A percentile compares a stretch with the other conserved stretches of the same genome.
phyloP scores from a whole-genome alignment of 2,113 vertebrate species.

The Malurus cyaneus region DNA sequence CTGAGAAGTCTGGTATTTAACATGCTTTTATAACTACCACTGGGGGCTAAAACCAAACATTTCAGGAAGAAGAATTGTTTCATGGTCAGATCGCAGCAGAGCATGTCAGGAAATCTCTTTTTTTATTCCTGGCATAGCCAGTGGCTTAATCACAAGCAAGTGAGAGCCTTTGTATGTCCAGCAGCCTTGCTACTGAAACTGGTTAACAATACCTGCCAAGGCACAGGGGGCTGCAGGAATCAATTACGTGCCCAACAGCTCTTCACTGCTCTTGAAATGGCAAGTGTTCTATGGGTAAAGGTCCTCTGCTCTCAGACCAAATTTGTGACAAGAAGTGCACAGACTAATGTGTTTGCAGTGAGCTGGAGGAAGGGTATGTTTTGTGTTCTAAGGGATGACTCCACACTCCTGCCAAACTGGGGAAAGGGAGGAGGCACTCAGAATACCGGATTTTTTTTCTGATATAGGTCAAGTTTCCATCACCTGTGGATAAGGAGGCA shows the following conservation, averaged over 20 bases:
- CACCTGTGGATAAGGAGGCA: neutral
- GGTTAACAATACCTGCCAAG: neutral
- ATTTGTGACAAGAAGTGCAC: neutral
- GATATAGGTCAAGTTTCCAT: neutral
- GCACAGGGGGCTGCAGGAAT: neutral
- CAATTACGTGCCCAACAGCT: neutral
- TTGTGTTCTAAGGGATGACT: neutral
- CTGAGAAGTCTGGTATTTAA: conserved; percentile 23
- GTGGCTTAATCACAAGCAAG: neutral
- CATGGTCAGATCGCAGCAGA: neutral
- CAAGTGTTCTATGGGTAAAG: neutral
- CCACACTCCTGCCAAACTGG: neutral
- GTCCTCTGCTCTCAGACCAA: neutral
- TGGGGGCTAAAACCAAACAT: neutral
- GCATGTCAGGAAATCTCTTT: neutral
- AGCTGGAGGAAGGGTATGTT: neutral
- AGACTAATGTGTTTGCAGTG: fast-evolving
- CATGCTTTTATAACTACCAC: conserved; percentile 3
- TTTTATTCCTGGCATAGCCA: neutral
- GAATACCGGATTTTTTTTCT: neutral
- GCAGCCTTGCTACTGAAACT: fast-evolving
- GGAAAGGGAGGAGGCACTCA: neutral
- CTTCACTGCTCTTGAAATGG: neutral
- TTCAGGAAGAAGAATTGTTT: neutral
- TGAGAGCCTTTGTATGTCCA: fast-evolving